Evolutionary conservation across 2,797 vertebrate species (phyloP).

Genomic region (Sebastes hubbsi): DNA sequence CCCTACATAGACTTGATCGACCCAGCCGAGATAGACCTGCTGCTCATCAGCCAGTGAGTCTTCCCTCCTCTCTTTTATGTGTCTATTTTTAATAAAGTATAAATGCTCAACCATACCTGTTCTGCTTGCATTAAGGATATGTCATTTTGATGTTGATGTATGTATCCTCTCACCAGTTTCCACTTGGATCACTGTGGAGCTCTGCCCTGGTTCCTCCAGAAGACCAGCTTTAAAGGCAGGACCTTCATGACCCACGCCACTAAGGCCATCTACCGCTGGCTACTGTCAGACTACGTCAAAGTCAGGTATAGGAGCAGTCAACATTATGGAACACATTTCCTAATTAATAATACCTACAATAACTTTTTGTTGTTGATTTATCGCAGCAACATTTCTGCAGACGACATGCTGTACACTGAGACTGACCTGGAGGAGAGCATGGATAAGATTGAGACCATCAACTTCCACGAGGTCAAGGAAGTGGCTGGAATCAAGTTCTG

Average conservation of each 20-base stretch:
- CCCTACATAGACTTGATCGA: conserved; percentile 96
- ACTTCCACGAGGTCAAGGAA: conserved; percentile 98
- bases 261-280: conserved; percentile 97
- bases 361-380: not conserved
- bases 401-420: conserved; percentile 98
- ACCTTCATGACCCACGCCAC: conserved; percentile 98
- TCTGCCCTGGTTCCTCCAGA: conserved; percentile 96
- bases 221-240: conserved; percentile 97
- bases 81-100: not conserved
- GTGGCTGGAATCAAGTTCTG: conserved; percentile 98
- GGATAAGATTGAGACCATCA: conserved; percentile 99
- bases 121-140: not conserved
- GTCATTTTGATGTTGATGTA: not conserved
- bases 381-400: conserved; percentile 94
- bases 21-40: conserved; percentile 94
- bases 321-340: too few relatives aligned
- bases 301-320: conserved; percentile 87
- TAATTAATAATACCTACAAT: not conserved
- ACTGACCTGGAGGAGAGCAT: conserved; percentile 97
- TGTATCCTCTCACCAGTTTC: conserved; percentile 81
- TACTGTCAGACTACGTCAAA: conserved; percentile 97
- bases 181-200: conserved; percentile 98
- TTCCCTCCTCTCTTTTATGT: conserved; percentile 14
- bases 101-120: not conserved
- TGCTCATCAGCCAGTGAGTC: conserved; percentile 96